These are phyloP conservation scores for Oxystoma pomonae DNA, from an alignment of 2,888 invertebrate genomes.

Conservation along the genomic window DNA sequence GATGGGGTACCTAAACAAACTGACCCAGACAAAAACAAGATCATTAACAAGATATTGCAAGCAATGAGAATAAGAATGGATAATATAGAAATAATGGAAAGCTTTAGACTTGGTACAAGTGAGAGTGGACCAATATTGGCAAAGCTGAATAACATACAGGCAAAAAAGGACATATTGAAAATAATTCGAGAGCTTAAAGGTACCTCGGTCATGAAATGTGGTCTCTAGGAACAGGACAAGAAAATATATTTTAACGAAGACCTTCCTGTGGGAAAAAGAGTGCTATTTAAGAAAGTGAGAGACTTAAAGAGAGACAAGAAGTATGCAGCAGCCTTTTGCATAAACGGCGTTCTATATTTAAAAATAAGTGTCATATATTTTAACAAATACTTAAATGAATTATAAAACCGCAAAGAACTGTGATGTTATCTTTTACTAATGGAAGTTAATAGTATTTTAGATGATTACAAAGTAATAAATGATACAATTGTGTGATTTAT, in stretches of 20 bases:
- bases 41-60: constrained; percentile 1
- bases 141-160: background rate
- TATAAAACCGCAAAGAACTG: background rate
- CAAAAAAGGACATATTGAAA: constrained; percentile 3
- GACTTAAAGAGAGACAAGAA: constrained; percentile 8
- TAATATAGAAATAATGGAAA: constrained; percentile 1
- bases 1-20: constrained; percentile 15
- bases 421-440: too few relatives aligned
- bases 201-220: constrained; percentile 8
- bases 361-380: constrained; percentile 6
- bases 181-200: constrained; percentile 7
- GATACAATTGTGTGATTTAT: background rate
- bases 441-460: background rate
- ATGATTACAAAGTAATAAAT: background rate
- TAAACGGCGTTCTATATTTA: constrained; percentile 9
- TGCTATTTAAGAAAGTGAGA: constrained; percentile 11
- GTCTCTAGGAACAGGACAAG: constrained; percentile 7
- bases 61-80: background rate
- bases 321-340: constrained; percentile 10
- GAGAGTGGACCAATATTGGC: constrained; percentile 5
- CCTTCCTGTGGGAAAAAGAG: constrained; percentile 6
- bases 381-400: background rate
- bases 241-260: constrained; percentile 15
- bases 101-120: background rate
- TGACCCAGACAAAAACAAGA: background rate